phyloP scores from a whole-genome alignment of 2,113 vertebrate genomes.

The Felis chaus region DNA sequence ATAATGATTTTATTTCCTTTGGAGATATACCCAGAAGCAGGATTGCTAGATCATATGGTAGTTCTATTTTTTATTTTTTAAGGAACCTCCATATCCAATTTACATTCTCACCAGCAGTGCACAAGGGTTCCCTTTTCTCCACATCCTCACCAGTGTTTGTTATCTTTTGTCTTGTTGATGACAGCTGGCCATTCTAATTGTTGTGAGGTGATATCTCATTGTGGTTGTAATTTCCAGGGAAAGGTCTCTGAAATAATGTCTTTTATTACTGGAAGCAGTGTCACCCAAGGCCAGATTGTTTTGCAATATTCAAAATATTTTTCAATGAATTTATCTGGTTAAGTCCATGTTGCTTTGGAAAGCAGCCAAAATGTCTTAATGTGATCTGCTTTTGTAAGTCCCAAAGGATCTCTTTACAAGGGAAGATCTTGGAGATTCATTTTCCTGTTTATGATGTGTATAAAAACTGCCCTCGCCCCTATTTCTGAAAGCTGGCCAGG shows the following conservation, averaged over 20 bases:
- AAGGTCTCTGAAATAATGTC: conserved; percentile 3
- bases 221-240: conserved; percentile 31
- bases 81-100: not conserved
- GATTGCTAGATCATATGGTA: not conserved
- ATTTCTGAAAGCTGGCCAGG: not conserved
- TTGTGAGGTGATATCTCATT: not conserved
- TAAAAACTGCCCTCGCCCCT: not conserved
- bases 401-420: conserved; percentile 57
- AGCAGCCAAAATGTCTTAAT: conserved; percentile 64
- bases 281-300: conserved; percentile 35
- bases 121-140: not conserved
- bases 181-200: not conserved
- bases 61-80: not conserved
- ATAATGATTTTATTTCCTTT: not conserved
- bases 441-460: conserved; percentile 60
- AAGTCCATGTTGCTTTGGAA: conserved; percentile 76
- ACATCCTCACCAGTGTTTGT: not conserved
- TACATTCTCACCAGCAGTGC: not conserved
- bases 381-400: conserved; percentile 72
- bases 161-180: not conserved
- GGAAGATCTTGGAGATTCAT: conserved; percentile 68
- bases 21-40: not conserved
- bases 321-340: conserved; percentile 62
- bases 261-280: conserved; percentile 20
- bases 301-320: conserved; percentile 66